Conservation (phyloP, 2,797 vertebrate genomes). For the Argentina silus region DNA sequence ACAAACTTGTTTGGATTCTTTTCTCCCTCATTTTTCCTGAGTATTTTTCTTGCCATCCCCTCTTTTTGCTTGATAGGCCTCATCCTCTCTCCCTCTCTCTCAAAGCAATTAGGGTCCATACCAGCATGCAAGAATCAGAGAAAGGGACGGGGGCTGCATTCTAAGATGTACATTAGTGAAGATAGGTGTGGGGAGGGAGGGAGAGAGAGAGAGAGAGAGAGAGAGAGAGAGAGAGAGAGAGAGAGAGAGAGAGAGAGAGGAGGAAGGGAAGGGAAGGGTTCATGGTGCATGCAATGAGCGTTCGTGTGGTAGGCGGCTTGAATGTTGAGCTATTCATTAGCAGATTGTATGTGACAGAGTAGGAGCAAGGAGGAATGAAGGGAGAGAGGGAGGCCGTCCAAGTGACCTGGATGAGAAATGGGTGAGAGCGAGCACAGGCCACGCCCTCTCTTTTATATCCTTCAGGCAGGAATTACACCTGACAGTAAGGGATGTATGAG, state of each 20-base stretch:
- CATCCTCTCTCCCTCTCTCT: background rate
- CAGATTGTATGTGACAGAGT: conserved; percentile 7
- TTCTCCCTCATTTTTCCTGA: background rate
- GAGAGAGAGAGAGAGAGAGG: background rate
- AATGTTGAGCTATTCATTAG: no score
- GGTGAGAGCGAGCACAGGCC: no score
- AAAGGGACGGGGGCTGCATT: background rate
- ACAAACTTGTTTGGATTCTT: background rate
- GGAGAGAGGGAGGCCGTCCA: background rate
- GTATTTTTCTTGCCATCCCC: background rate
- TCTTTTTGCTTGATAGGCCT: background rate
- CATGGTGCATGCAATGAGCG: background rate
- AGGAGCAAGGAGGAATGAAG: conserved; percentile 7
- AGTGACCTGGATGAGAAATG: background rate
- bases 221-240: background rate
- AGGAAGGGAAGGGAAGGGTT: background rate
- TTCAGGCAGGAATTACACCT: no score
- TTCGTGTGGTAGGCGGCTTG: no score
- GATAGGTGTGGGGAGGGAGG: background rate
- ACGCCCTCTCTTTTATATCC: no score
- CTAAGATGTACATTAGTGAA: background rate
- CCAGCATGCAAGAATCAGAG: conserved; percentile 7
- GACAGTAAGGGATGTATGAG: no score
- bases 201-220: conserved; percentile 1
- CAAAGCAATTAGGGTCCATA: conserved; percentile 21